Conservation (phyloP, 2,113 vertebrate species). For the Microtus pennsylvanicus region DNA sequence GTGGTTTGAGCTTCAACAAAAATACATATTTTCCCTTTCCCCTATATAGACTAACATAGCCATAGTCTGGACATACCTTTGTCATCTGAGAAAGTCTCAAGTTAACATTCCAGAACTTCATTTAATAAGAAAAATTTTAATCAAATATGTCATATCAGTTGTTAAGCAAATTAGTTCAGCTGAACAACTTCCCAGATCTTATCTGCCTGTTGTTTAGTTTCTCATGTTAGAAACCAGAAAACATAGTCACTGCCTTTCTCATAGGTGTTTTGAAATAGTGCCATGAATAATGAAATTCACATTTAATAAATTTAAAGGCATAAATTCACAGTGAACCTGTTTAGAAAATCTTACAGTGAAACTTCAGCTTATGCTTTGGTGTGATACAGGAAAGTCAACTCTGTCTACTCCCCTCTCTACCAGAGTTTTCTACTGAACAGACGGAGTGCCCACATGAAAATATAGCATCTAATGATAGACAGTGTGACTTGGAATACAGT, state of each 20-base stretch:
- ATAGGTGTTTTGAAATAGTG: conserved; percentile 27
- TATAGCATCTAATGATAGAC: neutral
- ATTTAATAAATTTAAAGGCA: neutral
- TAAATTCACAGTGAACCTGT: neutral
- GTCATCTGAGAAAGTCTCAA: conserved; percentile 14
- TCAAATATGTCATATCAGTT: conserved; percentile 62
- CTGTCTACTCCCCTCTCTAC: neutral
- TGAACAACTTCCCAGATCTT: conserved; percentile 74
- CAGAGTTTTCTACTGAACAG: neutral
- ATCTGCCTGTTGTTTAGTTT: conserved; percentile 72
- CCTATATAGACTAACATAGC: neutral
- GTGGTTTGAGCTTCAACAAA: neutral
- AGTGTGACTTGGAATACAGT: neutral
- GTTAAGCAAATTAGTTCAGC: conserved; percentile 75
- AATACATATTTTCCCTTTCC: neutral
- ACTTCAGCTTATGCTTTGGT: neutral
- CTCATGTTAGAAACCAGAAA: conserved; percentile 57
- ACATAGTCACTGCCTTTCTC: conserved; percentile 37
- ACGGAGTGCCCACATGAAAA: neutral
- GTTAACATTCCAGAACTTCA: conserved; percentile 38
- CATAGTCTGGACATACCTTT: neutral
- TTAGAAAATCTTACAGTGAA: neutral
- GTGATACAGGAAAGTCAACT: neutral
- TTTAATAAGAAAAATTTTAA: conserved; percentile 59
- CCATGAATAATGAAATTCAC: conserved; percentile 40